A percentile compares a stretch with the other conserved stretches of the same genome.
Conservation (phyloP, 2,797 vertebrate genomes). For the Enteromius thamalakanensis region DNA sequence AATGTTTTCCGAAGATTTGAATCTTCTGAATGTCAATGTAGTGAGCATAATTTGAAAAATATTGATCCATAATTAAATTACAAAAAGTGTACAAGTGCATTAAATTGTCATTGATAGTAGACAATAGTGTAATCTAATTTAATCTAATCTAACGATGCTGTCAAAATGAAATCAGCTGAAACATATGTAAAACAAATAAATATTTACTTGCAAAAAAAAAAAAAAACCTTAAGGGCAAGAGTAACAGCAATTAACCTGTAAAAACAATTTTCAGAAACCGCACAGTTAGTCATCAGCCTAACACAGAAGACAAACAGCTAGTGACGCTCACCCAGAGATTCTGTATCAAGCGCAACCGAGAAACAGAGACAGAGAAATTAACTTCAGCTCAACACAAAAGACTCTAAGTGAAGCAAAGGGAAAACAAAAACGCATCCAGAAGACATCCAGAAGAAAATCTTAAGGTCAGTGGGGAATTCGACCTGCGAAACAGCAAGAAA, state of each 20-base stretch:
- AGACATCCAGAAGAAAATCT: conserved; percentile 43
- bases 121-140: background rate
- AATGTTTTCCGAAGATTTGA: background rate
- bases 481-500: conserved; percentile 24
- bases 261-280: background rate
- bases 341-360: background rate
- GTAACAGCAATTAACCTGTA: background rate
- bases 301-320: conserved; percentile 22
- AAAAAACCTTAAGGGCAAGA: background rate
- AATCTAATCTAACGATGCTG: background rate
- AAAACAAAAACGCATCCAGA: conserved; percentile 24
- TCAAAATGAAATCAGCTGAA: background rate
- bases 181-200: background rate
- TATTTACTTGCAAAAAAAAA: background rate
- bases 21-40: background rate
- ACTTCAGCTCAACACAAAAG: conserved; percentile 37
- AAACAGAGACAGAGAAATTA: conserved; percentile 30
- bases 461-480: conserved; percentile 47
- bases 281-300: background rate
- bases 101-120: background rate
- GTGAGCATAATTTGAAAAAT: background rate
- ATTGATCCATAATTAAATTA: background rate
- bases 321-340: conserved; percentile 21
- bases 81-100: background rate
- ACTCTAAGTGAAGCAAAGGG: background rate